Base-by-base conservation (phyloP, 2,888 invertebrate genomes). In the Eulithis testata region DNA sequence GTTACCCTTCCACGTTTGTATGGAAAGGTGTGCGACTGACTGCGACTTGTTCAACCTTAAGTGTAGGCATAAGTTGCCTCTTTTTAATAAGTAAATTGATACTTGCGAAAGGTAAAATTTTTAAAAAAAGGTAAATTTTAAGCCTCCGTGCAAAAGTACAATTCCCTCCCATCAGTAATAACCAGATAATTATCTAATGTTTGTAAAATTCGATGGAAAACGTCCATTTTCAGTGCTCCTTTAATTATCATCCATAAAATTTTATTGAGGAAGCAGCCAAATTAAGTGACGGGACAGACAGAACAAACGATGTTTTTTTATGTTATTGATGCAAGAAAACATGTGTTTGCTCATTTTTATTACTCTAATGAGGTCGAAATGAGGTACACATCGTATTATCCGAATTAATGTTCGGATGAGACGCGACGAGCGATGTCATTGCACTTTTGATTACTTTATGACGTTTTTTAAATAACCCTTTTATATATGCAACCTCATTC, bases 241-340 rank as follows among this genome's bases (percentile, higher is more conserved):
- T 85, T 88, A 88, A 90, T 90, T 89, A 87, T 84, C 79, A 77
- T 76, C 81, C 79, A 89, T 88, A 88, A 89, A 88, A 81, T 80
- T 90, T 91, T 90, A 91, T 91, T 87, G 87, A 85, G 89, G 91
- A 91, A 86, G 86, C 79, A 73, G 81, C 83, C 72, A 83, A 85
- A 88, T 89, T 82, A 85, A 84, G 77, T 77, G 80, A 84, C 65
- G 69, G 63, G 57, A 66, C 69, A 73, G 50, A 58, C 56, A 47
- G 49, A 53, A 62, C 61, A 55, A 55, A 55, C 40, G 47, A 58
- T 58, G 51, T 53, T 63, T 58, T 49, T 55, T 55, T 27, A 57
- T 60, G 37, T 55, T 60, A 63, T 40, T 51, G 40, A 52, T 52
- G 61, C 40, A 64, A 40, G 45, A 50, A 63, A 62, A 60, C 55